Conservation (phyloP, 1,140 invertebrate genomes). For the Triops longicaudatus region DNA sequence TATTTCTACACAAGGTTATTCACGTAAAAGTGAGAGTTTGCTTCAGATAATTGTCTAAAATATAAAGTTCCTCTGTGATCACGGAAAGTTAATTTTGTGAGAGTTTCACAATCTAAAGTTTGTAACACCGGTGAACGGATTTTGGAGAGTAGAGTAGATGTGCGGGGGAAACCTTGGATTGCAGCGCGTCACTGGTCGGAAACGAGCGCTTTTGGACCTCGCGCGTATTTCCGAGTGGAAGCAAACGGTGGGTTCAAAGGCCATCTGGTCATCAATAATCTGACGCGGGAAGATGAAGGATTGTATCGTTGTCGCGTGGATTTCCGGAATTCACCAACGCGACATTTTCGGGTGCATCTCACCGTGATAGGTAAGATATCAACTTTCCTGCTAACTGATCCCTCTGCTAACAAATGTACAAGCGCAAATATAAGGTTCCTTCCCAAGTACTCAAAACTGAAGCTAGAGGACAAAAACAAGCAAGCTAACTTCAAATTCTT, state of each 20-base stretch:
- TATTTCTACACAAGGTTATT: not conserved
- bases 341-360: constrained; percentile 36
- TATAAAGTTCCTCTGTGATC: too few relatives aligned
- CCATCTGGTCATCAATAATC: constrained; percentile 23
- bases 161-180: constrained; percentile 62
- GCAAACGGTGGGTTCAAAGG: constrained; percentile 19
- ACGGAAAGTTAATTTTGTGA: too few relatives aligned
- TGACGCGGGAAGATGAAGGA: constrained; percentile 35
- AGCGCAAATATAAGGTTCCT: too few relatives aligned
- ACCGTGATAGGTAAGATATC: constrained; percentile 36
- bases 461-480: too few relatives aligned
- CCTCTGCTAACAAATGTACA: not conserved
- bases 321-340: constrained; percentile 38
- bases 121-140: too few relatives aligned
- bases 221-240: constrained; percentile 54
- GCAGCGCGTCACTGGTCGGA: constrained; percentile 71
- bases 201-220: constrained; percentile 60
- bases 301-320: constrained; percentile 39
- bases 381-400: not conserved
- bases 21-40: not conserved
- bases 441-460: too few relatives aligned
- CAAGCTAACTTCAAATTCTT: too few relatives aligned
- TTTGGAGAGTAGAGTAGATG: constrained; percentile 57
- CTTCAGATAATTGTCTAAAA: too few relatives aligned
- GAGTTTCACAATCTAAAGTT: too few relatives aligned